Evolutionary conservation across 2,888 invertebrate genomes (phyloP).

Genomic region (Maniola hyperantus): DNA sequence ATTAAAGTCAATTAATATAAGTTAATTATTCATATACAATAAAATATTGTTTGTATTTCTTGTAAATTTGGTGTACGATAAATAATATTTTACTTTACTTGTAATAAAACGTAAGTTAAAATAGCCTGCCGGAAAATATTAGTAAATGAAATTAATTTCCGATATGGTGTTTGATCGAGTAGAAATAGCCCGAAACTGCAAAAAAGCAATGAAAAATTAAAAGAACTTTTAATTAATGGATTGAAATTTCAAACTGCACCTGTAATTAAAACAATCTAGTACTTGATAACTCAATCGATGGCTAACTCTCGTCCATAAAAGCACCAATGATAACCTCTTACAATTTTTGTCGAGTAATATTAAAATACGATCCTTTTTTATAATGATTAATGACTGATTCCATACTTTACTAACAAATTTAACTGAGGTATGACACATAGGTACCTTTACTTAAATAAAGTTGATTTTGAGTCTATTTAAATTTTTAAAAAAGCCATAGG

Average conservation of each 20-base stretch:
- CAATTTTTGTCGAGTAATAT: background rate
- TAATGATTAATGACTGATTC: too few relatives aligned
- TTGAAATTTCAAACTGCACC: constrained; percentile 13
- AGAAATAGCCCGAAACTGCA: constrained; percentile 1
- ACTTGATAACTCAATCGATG: constrained; percentile 12
- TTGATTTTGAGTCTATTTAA: too few relatives aligned
- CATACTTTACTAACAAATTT: too few relatives aligned
- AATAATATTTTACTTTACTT: too few relatives aligned
- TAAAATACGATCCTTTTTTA: too few relatives aligned
- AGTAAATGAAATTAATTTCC: constrained; percentile 1
- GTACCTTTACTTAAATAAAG: too few relatives aligned
- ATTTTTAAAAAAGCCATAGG: too few relatives aligned
- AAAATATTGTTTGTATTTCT: too few relatives aligned
- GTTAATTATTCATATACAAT: too few relatives aligned
- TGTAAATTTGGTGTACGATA: too few relatives aligned
- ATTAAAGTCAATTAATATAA: too few relatives aligned
- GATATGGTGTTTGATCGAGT: constrained; percentile 1
- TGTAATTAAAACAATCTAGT: constrained; percentile 12
- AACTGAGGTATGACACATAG: too few relatives aligned
- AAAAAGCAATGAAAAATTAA: background rate
- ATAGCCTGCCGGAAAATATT: background rate
- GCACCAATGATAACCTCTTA: background rate
- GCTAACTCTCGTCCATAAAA: constrained; percentile 8
- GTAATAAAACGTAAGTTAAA: background rate
- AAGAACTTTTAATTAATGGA: constrained; percentile 21